Evolutionary conservation across 2,797 vertebrate species (phyloP).

Genomic region (Myotis myotis): DNA sequence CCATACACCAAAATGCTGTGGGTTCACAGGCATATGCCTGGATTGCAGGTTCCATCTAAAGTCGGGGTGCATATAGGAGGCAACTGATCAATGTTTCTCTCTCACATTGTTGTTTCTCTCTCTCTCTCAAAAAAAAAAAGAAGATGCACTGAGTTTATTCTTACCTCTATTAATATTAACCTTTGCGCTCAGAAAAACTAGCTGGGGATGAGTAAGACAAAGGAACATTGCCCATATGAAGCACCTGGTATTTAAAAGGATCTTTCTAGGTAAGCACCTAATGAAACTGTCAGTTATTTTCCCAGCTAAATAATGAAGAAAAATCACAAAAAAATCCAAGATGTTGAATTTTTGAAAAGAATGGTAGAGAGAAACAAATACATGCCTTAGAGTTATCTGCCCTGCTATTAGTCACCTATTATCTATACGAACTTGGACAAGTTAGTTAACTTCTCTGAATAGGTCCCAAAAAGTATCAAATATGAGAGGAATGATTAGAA

Average conservation of each 20-base stretch:
- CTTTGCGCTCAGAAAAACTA: background rate
- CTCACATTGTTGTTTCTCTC: background rate
- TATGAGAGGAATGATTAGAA: background rate
- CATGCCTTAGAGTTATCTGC: background rate
- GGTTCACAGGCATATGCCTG: background rate
- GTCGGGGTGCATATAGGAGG: background rate
- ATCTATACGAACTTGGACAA: background rate
- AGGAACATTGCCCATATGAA: background rate
- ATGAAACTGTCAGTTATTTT: constrained; percentile 18
- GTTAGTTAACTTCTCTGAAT: background rate
- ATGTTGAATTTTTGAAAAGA: constrained; percentile 28
- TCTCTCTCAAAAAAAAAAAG: background rate
- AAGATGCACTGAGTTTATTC: constrained; percentile 17
- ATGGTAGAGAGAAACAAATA: constrained; percentile 14
- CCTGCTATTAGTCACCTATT: background rate
- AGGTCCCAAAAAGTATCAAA: constrained; percentile 43
- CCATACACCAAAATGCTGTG: background rate
- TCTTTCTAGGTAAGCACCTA: background rate
- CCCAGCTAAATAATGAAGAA: constrained; percentile 14
- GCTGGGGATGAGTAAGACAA: background rate
- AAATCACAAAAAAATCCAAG: constrained; percentile 14
- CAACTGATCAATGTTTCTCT: background rate
- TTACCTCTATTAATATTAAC: background rate
- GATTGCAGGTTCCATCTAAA: background rate
- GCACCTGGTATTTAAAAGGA: constrained; percentile 15